Base-by-base conservation (phyloP, 2,888 invertebrate genomes). In the Gastrophysa polygoni region DNA sequence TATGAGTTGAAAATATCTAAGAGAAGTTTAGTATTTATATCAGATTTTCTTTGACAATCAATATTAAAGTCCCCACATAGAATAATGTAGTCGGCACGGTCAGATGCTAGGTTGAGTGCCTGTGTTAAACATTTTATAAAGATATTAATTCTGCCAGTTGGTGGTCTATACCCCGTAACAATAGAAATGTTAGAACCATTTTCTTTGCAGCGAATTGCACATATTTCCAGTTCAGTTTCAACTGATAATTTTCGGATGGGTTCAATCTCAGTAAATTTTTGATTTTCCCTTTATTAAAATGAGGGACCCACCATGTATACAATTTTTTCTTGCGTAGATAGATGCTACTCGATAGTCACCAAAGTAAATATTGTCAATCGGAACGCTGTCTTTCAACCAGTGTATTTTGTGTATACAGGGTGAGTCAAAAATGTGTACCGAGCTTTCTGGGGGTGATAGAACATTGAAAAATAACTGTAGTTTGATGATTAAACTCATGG, bases 21-120 rank as follows among this genome's bases (percentile, higher is more conserved):
- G 7, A 49, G 49, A n/a, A 49, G 24, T 49, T 49, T 49, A n/a
- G 49, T 49, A 28, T 49, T 49, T 28, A 49, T 7, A 28, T 49
- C 49, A 3, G 24, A 14, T 6, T 49, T 49, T n/a, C n/a, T n/a
- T 3, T 49, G 49, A 28, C 14, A 49, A 28, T 49, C 17, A n/a
- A 49, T 49, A 11, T 24, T 49, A 11, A 49, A 49, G 28, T 49
- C 49, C 14, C 24, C 49, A 28, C 49, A 49, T 6, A 49, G 49
- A 1, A 49, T 49, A 21, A 8, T 49, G 49, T 28, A 24, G 49
- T 49, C 49, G 28, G 49, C 24, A 14, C 49, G 28, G 6, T 49
- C 14, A 49, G 49, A 49, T 49, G 24, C 49, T 8, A 49, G 49
- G 24, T 49, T 14, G 49, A 49, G 49, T 49, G 16, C 38, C 11